A percentile compares a stretch with the other conserved stretches of the same genome.
phyloP scores from a whole-genome alignment of 2,797 vertebrate species.

The Acanthornis magna region DNA sequence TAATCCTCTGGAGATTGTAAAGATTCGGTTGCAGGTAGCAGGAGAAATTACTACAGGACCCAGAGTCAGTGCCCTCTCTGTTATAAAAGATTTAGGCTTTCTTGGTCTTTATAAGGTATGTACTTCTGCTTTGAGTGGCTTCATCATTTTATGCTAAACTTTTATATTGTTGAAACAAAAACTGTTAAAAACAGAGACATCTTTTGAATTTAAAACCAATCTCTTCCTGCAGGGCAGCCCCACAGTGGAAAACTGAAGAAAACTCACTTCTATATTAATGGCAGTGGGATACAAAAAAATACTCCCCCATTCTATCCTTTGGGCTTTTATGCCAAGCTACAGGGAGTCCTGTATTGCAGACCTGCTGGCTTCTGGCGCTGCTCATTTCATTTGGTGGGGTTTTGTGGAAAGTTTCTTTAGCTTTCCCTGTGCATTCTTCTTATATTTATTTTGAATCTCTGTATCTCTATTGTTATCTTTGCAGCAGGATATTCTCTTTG shows the following conservation, averaged over 20 bases:
- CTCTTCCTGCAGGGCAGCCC: slow-evolving; percentile 49
- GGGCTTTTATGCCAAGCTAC: slow-evolving; percentile 40
- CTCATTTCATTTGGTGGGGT: slow-evolving; percentile 48
- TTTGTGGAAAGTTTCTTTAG: slow-evolving; percentile 59
- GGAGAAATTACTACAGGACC: slow-evolving; percentile 98
- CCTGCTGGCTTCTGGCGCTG: slow-evolving; percentile 49
- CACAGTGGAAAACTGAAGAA: slow-evolving; percentile 49
- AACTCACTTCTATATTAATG: slow-evolving; percentile 51
- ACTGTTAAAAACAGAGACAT: not conserved
- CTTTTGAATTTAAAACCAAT: slow-evolving; percentile 41
- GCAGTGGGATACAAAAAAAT: slow-evolving; percentile 39
- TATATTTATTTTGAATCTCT: slow-evolving; percentile 49
- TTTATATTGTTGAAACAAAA: slow-evolving; percentile 1
- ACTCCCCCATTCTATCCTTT: not conserved
- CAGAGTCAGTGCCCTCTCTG: slow-evolving; percentile 90
- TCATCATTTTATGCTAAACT: not conserved
- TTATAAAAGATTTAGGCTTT: slow-evolving; percentile 92
- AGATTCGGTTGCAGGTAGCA: slow-evolving; percentile 97
- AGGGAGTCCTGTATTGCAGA: slow-evolving; percentile 46
- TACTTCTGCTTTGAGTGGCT: not conserved
- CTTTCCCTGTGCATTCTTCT: slow-evolving; percentile 32
- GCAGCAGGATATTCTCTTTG: slow-evolving; percentile 68
- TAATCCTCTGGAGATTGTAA: slow-evolving; percentile 98
- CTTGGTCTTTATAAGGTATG: slow-evolving; percentile 97
- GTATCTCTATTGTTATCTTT: slow-evolving; percentile 65